Evolutionary conservation across 2,113 vertebrate species (phyloP).

Genomic region (Anarrhichthys ocellatus): DNA sequence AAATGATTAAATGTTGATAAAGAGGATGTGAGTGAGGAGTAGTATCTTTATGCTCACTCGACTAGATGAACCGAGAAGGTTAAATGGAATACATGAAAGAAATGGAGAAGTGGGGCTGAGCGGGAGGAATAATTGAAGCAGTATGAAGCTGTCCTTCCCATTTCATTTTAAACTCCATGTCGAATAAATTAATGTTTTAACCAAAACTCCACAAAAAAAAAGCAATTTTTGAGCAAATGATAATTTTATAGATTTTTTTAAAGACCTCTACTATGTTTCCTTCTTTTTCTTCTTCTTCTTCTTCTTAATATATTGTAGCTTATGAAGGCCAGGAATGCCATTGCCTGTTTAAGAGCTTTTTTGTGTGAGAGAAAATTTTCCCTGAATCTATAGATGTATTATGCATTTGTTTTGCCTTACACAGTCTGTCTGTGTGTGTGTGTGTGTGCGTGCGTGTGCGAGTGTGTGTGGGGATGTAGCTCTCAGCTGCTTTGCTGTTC

Average conservation of each 20-base stretch:
- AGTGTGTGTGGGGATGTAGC: background rate
- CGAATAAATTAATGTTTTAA: background rate
- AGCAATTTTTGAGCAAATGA: background rate
- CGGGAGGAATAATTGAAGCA: no score
- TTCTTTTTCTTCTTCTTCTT: no score
- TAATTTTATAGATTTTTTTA: no score
- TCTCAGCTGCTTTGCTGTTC: conserved; percentile 20
- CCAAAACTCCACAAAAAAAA: background rate
- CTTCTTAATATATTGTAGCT: background rate
- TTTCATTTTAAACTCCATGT: background rate
- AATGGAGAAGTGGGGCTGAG: no score
- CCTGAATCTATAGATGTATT: conserved; percentile 11
- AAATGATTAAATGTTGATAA: background rate
- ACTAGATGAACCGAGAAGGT: background rate
- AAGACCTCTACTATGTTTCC: no score
- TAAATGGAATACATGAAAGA: no score
- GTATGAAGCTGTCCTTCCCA: no score
- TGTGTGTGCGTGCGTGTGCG: background rate
- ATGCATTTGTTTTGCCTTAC: conserved; percentile 7
- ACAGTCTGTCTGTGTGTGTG: background rate
- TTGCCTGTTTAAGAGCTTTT: background rate
- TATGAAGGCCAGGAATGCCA: no score
- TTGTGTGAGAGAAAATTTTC: background rate
- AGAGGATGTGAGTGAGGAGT: background rate
- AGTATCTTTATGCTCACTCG: background rate